A percentile compares a stretch with the other conserved stretches of the same genome.
Conservation (phyloP, 1,140 invertebrate species). For the Drosophila rhopaloa region DNA sequence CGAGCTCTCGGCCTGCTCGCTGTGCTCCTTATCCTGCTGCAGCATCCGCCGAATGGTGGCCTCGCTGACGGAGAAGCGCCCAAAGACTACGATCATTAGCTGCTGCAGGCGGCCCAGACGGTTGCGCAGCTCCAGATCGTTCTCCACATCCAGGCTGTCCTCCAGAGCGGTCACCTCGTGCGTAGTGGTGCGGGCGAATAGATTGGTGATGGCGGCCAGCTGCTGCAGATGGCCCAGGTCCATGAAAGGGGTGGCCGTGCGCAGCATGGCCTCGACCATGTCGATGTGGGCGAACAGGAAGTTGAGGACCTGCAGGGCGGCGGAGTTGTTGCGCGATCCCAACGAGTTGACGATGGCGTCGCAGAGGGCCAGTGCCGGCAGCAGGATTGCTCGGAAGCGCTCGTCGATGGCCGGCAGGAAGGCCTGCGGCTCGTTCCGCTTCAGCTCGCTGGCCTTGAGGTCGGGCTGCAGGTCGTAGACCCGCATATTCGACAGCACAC, state of each 20-base stretch:
- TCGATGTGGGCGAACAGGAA: slow-evolving; percentile 93
- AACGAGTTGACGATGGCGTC: slow-evolving; percentile 92
- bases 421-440: slow-evolving; percentile 46
- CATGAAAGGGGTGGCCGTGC: slow-evolving; percentile 88
- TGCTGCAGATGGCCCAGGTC: slow-evolving; percentile 88
- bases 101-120: slow-evolving; percentile 88
- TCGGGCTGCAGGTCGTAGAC: slow-evolving; percentile 92
- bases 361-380: slow-evolving; percentile 92
- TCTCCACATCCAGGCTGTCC: slow-evolving; percentile 53
- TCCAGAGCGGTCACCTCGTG: slow-evolving; percentile 32
- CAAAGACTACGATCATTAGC: slow-evolving; percentile 89
- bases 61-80: slow-evolving; percentile 87
- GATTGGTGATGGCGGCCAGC: slow-evolving; percentile 90
- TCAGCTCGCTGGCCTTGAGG: slow-evolving; percentile 83
- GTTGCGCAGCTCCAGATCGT: slow-evolving; percentile 86
- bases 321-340: slow-evolving; percentile 92
- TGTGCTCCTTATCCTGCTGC: slow-evolving; percentile 35
- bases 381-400: slow-evolving; percentile 92
- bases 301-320: slow-evolving; percentile 91
- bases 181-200: slow-evolving; percentile 90
- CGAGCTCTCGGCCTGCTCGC: slow-evolving; percentile 25
- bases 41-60: slow-evolving; percentile 60
- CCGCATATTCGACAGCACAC: slow-evolving; percentile 90
- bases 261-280: slow-evolving; percentile 90
- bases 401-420: slow-evolving; percentile 88